Base-by-base conservation (phyloP, 1,140 invertebrate species). In the Gyrodactylus salaris region DNA sequence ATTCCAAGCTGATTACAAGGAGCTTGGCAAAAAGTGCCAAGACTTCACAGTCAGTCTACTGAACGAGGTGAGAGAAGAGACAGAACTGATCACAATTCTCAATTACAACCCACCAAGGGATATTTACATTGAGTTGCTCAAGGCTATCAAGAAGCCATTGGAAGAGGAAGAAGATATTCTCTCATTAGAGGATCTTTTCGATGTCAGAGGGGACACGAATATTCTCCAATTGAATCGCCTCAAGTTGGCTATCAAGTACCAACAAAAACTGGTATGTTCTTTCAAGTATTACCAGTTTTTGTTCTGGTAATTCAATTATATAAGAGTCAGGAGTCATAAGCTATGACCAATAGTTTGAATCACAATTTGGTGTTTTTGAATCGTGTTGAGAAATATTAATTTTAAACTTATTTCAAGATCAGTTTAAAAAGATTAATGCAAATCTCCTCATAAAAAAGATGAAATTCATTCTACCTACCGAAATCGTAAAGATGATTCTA, bases 231-330 rank as follows among this genome's bases (percentile, higher is more conserved):
- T 97, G 68, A 91, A 89, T 78, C 85, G 93, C 54, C 85, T 98
- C 25, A 97, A 97, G 82, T 83, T 97, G 75, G 93, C 93, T 70
- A 92, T 98, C 77, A 94, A 94, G 80, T 85, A 94, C 76, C 85
- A 93, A 72, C 93, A 98, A 80, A 98, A 98, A 82, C 93, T 92
- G 86, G 91, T 94, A n/a, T n/a, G n/a, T n/a, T n/a, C n/a, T n/a
- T n/a, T n/a, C n/a, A n/a, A n/a, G n/a, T n/a, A n/a, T n/a, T n/a
- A n/a, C n/a, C n/a, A n/a, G n/a, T n/a, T n/a, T n/a, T n/a, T n/a
- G n/a, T n/a, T n/a, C n/a, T n/a, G n/a, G n/a, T n/a, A n/a, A n/a
- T n/a, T n/a, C n/a, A n/a, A n/a, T n/a, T n/a, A n/a, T n/a, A n/a
- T n/a, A n/a, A n/a, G n/a, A n/a, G n/a, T n/a, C n/a, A n/a, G n/a